Base-by-base conservation (phyloP, 1,140 invertebrate genomes). In the Colletes latitarsis region DNA sequence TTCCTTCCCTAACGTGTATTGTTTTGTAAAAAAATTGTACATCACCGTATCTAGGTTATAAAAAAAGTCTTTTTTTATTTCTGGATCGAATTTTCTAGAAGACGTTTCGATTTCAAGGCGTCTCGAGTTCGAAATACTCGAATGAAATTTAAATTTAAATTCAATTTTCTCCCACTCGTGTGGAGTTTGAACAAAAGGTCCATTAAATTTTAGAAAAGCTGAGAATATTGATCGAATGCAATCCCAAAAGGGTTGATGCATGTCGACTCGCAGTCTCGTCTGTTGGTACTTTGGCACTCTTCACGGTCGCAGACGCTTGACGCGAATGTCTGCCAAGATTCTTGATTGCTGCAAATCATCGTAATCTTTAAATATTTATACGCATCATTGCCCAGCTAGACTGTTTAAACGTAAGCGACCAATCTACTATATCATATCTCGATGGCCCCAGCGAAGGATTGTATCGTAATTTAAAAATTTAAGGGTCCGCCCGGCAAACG, bases 191-290 rank as follows among this genome's bases (percentile, higher is more conserved):
- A 17, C 10, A 21, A 66, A 74, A 4, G 1, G 43, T 30, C 30
- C 30, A 2, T 30, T 30, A 30, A 30, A 30, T 30, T 30, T 30
- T 30, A 30, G 30, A 30, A 30, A 30, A 30, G 30, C 30, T 30
- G 30, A 30, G 60, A 30, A 62, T 77, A 77, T 77, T 52, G 76
- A 68, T 62, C 57, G 49, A 15, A 39, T 53, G 55, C n/a, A 63
- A 30, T 30, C 30, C 68, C 76, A 78, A 78, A 71, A 71, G 43
- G 76, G 52, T 78, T 39, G 21, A 19, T 58, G n/a, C 21, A 21
- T 39, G 76, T 63, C 76, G 76, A 72, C 76, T 72, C 68, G 41
- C 62, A 60, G 76, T 72, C 76, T 78, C 70, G 76, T 78, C 76
- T 70, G 76, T 63, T 41, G 76, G 60, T 72, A 72, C 46, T 78